These are phyloP conservation scores for Syrista parreyssii DNA, from an alignment of 2,888 invertebrate species.

Conservation along the genomic window DNA sequence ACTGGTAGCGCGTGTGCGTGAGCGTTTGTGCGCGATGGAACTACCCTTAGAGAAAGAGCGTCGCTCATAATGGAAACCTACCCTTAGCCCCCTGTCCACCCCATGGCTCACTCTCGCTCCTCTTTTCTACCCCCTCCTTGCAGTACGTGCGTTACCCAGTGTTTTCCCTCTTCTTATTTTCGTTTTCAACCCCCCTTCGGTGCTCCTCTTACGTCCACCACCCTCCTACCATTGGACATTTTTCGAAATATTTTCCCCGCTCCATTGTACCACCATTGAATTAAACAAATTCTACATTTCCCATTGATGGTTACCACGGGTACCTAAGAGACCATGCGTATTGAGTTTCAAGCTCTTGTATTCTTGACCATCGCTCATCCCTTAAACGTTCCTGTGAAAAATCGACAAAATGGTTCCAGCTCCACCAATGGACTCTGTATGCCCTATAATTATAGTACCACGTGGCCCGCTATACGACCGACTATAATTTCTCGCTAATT, in stretches of 20 bases:
- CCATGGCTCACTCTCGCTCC: not conserved
- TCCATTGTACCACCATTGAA: constrained; percentile 51
- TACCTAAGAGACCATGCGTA: not conserved
- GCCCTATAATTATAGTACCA: not conserved
- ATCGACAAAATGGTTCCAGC: not conserved
- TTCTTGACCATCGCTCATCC: not conserved
- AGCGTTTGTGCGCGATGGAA: constrained; percentile 8
- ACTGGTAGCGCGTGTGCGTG: constrained; percentile 32
- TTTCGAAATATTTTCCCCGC: constrained; percentile 45
- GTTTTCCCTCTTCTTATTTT: not conserved
- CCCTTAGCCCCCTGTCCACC: constrained; percentile 21
- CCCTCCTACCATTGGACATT: constrained; percentile 53
- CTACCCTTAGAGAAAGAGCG: constrained; percentile 39
- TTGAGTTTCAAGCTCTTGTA: not conserved
- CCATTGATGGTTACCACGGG: constrained; percentile 40
- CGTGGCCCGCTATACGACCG: not conserved
- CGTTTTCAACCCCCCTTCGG: not conserved
- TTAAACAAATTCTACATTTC: constrained; percentile 48
- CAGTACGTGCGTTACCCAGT: not conserved
- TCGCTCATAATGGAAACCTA: constrained; percentile 57
- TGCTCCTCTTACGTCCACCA: constrained; percentile 10
- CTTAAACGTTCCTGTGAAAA: not conserved
- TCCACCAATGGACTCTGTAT: not conserved
- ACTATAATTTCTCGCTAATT: not conserved
- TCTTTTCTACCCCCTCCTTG: constrained; percentile 7